Conservation (phyloP, 2,113 vertebrate genomes). For the Stercorarius parasiticus region DNA sequence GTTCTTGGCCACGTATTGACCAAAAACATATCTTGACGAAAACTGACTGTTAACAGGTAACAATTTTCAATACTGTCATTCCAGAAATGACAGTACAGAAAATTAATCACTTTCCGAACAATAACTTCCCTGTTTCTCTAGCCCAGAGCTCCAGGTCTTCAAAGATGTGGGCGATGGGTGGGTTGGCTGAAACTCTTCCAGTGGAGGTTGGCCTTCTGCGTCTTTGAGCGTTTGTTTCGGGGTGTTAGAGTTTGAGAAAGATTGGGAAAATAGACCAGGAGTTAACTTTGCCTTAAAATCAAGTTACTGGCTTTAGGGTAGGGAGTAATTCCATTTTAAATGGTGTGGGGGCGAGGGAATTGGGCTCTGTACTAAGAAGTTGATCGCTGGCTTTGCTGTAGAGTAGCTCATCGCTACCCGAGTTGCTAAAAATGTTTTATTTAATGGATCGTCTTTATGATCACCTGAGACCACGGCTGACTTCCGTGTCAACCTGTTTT, state of each 20-base stretch:
- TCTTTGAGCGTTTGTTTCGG: neutral
- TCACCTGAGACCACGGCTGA: neutral
- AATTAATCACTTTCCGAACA: accelerated
- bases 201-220: accelerated
- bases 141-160: neutral
- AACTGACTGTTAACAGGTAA: neutral
- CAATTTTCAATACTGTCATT: accelerated
- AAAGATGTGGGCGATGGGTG: neutral
- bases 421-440: neutral
- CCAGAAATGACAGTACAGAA: neutral
- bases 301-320: neutral
- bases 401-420: neutral
- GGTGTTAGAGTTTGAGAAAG: neutral
- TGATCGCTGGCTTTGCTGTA: neutral
- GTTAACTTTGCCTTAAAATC: neutral
- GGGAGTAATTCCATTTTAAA: neutral
- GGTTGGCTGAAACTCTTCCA: neutral
- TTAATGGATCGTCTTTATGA: neutral
- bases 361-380: accelerated
- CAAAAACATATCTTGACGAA: neutral
- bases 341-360: no score
- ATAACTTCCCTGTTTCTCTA: neutral
- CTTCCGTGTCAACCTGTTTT: neutral
- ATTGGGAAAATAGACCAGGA: neutral
- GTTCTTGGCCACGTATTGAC: neutral